Percentiles rank a stretch among this genome's conserved stretches.
Conservation (phyloP, 2,888 invertebrate genomes). For the Cremastinae sp. region DNA sequence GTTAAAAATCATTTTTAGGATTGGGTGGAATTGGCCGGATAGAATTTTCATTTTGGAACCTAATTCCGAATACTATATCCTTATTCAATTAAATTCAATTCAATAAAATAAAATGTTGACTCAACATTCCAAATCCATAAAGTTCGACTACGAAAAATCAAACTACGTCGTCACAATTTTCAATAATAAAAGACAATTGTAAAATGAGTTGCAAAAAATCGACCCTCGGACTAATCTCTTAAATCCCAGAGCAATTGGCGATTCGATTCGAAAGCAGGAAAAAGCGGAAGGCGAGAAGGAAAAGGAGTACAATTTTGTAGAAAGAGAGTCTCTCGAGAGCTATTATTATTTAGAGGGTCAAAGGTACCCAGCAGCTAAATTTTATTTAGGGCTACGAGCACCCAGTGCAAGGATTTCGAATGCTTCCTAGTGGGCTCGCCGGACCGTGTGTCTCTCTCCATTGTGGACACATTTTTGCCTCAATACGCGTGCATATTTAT, state of each 20-base stretch:
- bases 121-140: too few relatives aligned
- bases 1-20: too few relatives aligned
- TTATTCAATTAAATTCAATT: too few relatives aligned
- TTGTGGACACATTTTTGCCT: slow-evolving; percentile 28
- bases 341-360: slow-evolving; percentile 55
- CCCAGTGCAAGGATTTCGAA: slow-evolving; percentile 25
- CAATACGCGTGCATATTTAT: neutral
- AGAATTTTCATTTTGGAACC: too few relatives aligned
- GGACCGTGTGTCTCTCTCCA: slow-evolving; percentile 56
- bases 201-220: too few relatives aligned
- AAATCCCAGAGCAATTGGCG: neutral
- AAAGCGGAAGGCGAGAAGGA: neutral
- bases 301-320: slow-evolving; percentile 7
- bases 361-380: slow-evolving; percentile 57
- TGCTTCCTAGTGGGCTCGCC: neutral
- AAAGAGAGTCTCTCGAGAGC: slow-evolving; percentile 48
- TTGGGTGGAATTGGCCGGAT: too few relatives aligned
- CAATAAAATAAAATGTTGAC: too few relatives aligned
- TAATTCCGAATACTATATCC: too few relatives aligned
- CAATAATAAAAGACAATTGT: too few relatives aligned
- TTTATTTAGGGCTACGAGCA: slow-evolving; percentile 64
- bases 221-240: too few relatives aligned
- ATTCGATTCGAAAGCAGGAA: slow-evolving; percentile 27
- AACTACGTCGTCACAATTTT: too few relatives aligned
- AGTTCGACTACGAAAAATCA: too few relatives aligned